A percentile compares a stretch with the other conserved stretches of the same genome.
These are phyloP conservation scores for Prinia subflava DNA, from an alignment of 2,113 vertebrate species.

Conservation along the genomic window DNA sequence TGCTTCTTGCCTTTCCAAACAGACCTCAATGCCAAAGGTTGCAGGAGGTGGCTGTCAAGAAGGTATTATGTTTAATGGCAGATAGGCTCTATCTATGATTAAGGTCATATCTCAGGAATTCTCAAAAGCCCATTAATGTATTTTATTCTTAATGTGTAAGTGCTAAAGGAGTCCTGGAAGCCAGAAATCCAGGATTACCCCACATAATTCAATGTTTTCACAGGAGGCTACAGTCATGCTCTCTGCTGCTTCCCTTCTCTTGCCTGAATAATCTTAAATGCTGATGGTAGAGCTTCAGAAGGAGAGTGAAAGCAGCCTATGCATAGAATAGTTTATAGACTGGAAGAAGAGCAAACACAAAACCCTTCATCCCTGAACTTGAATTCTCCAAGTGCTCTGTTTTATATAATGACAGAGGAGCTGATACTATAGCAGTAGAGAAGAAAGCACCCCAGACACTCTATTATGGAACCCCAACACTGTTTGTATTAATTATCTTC, in stretches of 20 bases:
- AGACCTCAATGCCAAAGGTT: background rate
- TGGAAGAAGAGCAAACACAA: background rate
- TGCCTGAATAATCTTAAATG: background rate
- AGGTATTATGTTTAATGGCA: background rate
- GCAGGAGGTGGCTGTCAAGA: background rate
- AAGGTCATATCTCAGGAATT: background rate
- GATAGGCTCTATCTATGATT: background rate
- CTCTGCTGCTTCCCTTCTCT: background rate
- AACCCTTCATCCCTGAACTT: background rate
- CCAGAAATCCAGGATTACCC: background rate
- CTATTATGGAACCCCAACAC: background rate
- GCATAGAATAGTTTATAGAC: background rate
- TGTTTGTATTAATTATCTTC: background rate
- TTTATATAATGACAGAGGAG: background rate
- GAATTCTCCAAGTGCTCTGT: background rate
- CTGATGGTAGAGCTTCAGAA: background rate
- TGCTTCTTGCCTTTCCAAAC: background rate
- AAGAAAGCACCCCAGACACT: background rate
- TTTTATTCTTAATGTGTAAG: conserved; percentile 20
- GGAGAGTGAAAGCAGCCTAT: background rate
- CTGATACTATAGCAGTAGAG: background rate
- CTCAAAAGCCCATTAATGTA: conserved; percentile 2
- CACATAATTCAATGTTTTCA: background rate
- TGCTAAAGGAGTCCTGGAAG: background rate
- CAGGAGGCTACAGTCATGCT: background rate